Conservation (phyloP, 1,140 invertebrate genomes). For the Andricus grossulariae region DNA sequence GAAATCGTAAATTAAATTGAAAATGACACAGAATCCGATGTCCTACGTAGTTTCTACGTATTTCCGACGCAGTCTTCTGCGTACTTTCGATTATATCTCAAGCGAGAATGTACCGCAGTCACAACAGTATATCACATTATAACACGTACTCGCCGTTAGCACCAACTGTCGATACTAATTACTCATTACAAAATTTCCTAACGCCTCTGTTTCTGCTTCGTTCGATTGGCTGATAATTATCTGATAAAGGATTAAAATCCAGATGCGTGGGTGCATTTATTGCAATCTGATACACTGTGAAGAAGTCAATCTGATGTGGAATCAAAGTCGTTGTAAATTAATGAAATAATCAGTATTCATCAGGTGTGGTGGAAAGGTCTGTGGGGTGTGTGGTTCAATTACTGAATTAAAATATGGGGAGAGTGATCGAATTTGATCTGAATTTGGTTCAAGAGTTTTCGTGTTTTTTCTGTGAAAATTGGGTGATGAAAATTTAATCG, state of each 20-base stretch:
- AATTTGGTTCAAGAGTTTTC: not conserved
- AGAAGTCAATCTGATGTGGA: not conserved
- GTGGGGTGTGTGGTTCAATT: not conserved
- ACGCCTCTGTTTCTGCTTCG: not conserved
- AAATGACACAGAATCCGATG: too few relatives aligned
- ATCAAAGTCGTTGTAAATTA: not conserved
- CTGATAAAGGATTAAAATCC: conserved; percentile 23
- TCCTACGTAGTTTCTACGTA: too few relatives aligned
- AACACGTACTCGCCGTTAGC: not conserved
- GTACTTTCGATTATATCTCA: conserved; percentile 16
- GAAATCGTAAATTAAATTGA: too few relatives aligned
- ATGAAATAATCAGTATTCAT: conserved; percentile 15
- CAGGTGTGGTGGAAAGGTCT: not conserved
- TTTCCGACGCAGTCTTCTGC: too few relatives aligned
- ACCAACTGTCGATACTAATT: conserved; percentile 17
- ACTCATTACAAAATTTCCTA: conserved; percentile 7
- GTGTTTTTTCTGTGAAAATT: too few relatives aligned
- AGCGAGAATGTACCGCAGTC: not conserved
- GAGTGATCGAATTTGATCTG: not conserved
- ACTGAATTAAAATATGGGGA: not conserved
- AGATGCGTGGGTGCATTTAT: not conserved
- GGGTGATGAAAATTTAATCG: too few relatives aligned
- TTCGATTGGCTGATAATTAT: not conserved
- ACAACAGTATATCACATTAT: not conserved
- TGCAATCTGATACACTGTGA: not conserved